Evolutionary conservation across 1,140 invertebrate genomes (phyloP).

Genomic region (Anastrepha obliqua): DNA sequence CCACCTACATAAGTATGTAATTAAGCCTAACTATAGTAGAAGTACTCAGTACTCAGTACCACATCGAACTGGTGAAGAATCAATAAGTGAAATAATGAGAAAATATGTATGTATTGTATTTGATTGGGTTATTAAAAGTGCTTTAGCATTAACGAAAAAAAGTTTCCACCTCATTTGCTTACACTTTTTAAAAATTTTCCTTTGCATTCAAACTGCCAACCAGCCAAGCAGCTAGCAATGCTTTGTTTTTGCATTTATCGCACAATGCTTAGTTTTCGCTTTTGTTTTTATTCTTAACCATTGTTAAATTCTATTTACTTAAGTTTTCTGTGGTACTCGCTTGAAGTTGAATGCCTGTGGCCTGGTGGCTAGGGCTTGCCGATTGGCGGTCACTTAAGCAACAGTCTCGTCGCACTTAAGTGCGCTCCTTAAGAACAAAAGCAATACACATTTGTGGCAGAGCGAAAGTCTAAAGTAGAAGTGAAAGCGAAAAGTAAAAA

Average conservation of each 20-base stretch:
- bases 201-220: background rate
- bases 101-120: slow-evolving; percentile 14
- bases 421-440: slow-evolving; percentile 37
- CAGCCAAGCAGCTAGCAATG: background rate
- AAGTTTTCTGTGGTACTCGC: slow-evolving; percentile 43
- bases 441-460: slow-evolving; percentile 1
- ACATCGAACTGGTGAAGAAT: background rate
- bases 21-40: background rate
- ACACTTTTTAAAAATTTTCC: background rate
- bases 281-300: slow-evolving; percentile 15
- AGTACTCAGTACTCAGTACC: background rate
- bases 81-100: slow-evolving; percentile 8
- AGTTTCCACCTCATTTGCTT: slow-evolving; percentile 32
- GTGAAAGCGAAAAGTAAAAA: background rate
- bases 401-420: slow-evolving; percentile 49
- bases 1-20: background rate
- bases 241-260: background rate
- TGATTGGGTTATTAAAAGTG: slow-evolving; percentile 41
- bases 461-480: background rate
- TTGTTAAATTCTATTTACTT: slow-evolving; percentile 28
- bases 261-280: background rate
- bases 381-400: slow-evolving; percentile 49
- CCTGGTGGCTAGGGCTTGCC: background rate
- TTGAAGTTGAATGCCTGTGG: slow-evolving; percentile 36
- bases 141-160: slow-evolving; percentile 6